Conservation (phyloP, 2,888 invertebrate genomes). For the Oligia latruncula region DNA sequence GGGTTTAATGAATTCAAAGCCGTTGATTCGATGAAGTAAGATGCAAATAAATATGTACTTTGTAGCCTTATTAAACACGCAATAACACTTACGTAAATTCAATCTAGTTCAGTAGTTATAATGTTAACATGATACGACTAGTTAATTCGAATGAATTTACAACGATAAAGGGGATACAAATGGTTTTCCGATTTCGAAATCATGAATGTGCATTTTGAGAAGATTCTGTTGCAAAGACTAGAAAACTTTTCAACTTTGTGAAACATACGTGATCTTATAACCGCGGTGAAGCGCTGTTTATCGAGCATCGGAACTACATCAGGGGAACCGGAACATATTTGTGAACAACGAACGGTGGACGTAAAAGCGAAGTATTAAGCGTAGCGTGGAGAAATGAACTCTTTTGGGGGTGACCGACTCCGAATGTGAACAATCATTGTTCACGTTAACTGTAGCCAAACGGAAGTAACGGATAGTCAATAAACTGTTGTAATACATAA, state of each 20-base stretch:
- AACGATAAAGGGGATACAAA: slow-evolving; percentile 3
- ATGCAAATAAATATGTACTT: slow-evolving; percentile 63
- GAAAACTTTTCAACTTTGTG: slow-evolving; percentile 35
- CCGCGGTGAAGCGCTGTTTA: slow-evolving; percentile 24
- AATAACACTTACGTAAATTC: slow-evolving; percentile 66
- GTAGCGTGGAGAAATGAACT: slow-evolving; percentile 69
- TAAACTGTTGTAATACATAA: slow-evolving; percentile 62
- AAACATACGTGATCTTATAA: slow-evolving; percentile 22
- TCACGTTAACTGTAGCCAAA: slow-evolving; percentile 68
- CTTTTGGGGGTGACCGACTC: slow-evolving; percentile 75
- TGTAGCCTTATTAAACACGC: slow-evolving; percentile 61
- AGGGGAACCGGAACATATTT: slow-evolving; percentile 69
- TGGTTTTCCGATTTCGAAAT: background rate
- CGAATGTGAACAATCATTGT: slow-evolving; percentile 72
- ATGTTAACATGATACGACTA: slow-evolving; percentile 56
- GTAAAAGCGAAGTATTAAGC: slow-evolving; percentile 58
- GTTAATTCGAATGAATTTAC: slow-evolving; percentile 42
- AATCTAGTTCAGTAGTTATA: slow-evolving; percentile 62
- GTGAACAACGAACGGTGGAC: slow-evolving; percentile 65
- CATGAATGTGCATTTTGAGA: slow-evolving; percentile 20
- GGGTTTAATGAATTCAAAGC: slow-evolving; percentile 73
- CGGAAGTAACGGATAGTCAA: slow-evolving; percentile 69
- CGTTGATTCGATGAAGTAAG: slow-evolving; percentile 70
- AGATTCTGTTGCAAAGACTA: slow-evolving; percentile 9
- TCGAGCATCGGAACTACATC: slow-evolving; percentile 68